Evolutionary conservation across 64 coral and sea anemone genomes (phyloP), one percentile per base, ranked within the genome.

Genomic region (Dendronephthya gigantea): DNA sequence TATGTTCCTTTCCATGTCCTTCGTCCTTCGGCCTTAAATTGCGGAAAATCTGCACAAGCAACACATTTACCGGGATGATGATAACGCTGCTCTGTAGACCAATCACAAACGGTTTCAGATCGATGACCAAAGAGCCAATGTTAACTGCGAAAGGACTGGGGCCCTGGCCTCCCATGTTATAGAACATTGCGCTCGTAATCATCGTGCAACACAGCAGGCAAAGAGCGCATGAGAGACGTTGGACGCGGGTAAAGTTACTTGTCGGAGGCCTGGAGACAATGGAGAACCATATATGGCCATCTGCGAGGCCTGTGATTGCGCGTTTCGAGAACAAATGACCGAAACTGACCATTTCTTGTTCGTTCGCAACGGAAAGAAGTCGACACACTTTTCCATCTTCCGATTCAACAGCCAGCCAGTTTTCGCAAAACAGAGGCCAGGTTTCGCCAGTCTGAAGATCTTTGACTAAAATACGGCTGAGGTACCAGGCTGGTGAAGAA

Each of bases 281-380:
- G 41, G 41, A 45, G 41, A 45, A 45, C 41, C 41, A 45, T 45
- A 45, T 45, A 45, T 45, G 41, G 41, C 41, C 41, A 45, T 45
- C 41, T 45, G 41, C 41, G 41, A 45, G 41, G 11, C 41, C 94
- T 76, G 48, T 97, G 88, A 23, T 93, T 86, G 40, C 94, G 27
- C 11, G 94, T 93, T 83, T 1, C 91, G 94, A 14, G 91, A 86
- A 3, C 88, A 85, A 0, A 97, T 49, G 39, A 93, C 84, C 7
- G 91, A 97, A 48, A 97, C 93, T 91, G 91, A 97, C 87, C 93
- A 93, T 48, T 33, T 97, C 94, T 14, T 89, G 55, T 49, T 91
- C 86, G 83, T 84, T 93, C 19, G 91, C 91, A 0, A 97, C 84
- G n/a, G 91, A 83, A 69, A 97, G 85, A 86, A 97, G 47, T 23